phyloP scores from a whole-genome alignment of 2,797 vertebrate species.

The Kryptopterus vitreolus region DNA sequence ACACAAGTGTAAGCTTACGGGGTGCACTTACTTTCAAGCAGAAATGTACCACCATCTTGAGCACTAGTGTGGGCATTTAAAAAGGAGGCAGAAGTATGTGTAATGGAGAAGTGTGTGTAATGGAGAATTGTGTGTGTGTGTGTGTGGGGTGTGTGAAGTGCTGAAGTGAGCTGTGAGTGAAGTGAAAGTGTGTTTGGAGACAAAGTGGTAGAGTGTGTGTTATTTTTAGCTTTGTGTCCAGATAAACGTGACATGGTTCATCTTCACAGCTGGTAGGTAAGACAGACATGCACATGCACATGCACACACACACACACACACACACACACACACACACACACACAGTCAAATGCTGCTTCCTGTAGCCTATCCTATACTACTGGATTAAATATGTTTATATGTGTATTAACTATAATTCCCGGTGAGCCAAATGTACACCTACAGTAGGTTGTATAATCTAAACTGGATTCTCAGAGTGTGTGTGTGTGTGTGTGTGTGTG shows the following conservation, averaged over 20 bases:
- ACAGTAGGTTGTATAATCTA: neutral
- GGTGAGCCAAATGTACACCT: neutral
- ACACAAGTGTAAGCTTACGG: neutral
- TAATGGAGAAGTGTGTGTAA: neutral
- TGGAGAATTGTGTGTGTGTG: neutral
- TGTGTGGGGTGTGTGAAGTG: conserved; percentile 13
- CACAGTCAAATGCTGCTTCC: neutral
- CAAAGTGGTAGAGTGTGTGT: conserved; percentile 45
- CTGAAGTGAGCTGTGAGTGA: conserved; percentile 27
- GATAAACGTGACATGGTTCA: conserved; percentile 67
- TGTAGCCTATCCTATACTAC: neutral
- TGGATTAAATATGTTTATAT: neutral
- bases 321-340: neutral
- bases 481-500: neutral
- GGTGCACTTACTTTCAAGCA: neutral
- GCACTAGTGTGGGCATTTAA: neutral
- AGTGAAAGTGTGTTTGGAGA: conserved; percentile 30
- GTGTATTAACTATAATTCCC: neutral
- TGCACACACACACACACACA: neutral
- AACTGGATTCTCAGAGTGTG: neutral
- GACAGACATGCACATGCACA: neutral
- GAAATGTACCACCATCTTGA: neutral
- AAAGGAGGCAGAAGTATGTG: neutral
- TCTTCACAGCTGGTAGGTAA: conserved; percentile 51
- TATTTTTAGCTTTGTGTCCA: conserved; percentile 71